A percentile compares a stretch with the other conserved stretches of the same genome.
phyloP scores from a whole-genome alignment of 2,888 invertebrate genomes.

The Andrena trimmerana region DNA sequence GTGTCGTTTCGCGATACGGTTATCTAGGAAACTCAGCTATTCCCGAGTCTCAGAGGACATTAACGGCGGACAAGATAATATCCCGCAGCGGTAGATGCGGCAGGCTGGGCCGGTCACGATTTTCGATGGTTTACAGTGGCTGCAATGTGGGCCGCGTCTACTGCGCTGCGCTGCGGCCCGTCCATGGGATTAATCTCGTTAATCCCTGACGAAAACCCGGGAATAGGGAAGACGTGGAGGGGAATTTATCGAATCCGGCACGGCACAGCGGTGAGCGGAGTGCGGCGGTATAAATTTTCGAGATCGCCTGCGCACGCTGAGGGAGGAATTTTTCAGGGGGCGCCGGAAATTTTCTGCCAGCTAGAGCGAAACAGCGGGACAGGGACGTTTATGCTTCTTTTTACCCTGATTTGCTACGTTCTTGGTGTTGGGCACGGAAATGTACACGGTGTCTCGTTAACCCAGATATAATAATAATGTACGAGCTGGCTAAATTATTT shows the following conservation, averaged over 20 bases:
- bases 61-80: constrained; percentile 11
- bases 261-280: neutral
- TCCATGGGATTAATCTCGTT: constrained; percentile 13
- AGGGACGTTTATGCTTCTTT: neutral
- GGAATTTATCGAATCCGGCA: neutral
- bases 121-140: neutral
- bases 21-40: neutral
- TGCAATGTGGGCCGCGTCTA: neutral
- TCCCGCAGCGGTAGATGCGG: neutral
- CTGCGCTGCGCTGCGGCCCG: neutral
- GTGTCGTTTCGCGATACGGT: constrained; percentile 10
- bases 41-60: constrained; percentile 10
- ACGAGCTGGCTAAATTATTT: constrained; percentile 9
- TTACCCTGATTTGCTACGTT: neutral
- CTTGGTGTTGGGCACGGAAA: neutral
- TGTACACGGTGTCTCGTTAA: constrained; percentile 14
- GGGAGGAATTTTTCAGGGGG: constrained; percentile 3
- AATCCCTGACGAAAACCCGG: neutral
- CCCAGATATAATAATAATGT: constrained; percentile 14
- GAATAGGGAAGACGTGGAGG: neutral
- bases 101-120: neutral
- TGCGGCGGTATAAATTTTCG: neutral
- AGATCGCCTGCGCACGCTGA: too few relatives aligned
- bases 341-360: neutral
- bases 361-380: too few relatives aligned